A percentile compares a stretch with the other conserved stretches of the same genome.
Evolutionary conservation across 1,140 invertebrate genomes (phyloP).

Genomic region (Danaus plexippus): DNA sequence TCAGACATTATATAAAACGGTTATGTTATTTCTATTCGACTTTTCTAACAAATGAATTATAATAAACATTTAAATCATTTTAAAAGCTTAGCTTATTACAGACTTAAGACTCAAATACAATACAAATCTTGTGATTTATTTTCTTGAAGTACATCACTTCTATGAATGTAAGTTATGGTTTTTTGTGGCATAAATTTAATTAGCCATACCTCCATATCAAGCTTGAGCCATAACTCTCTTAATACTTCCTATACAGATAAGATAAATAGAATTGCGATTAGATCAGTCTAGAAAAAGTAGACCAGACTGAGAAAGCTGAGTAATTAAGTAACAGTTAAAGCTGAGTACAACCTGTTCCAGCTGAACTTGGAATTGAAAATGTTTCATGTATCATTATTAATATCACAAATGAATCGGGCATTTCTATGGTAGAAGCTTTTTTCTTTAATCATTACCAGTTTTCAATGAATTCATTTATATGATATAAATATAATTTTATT

Average conservation of each 20-base stretch:
- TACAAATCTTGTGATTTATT: no score
- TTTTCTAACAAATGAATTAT: no score
- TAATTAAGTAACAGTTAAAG: slow-evolving; percentile 28
- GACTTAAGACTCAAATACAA: no score
- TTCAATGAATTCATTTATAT: neutral
- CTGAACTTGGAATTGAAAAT: neutral
- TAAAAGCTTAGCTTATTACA: no score
- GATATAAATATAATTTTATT: no score
- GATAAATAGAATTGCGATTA: slow-evolving; percentile 7
- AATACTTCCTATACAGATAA: slow-evolving; percentile 8
- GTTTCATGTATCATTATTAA: neutral
- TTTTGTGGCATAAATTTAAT: no score
- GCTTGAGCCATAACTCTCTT: neutral
- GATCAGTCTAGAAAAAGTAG: slow-evolving; percentile 22
- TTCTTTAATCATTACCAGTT: neutral
- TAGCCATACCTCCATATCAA: no score
- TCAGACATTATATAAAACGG: no score
- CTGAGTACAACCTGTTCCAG: neutral
- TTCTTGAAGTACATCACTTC: no score
- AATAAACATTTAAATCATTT: no score
- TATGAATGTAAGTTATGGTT: no score
- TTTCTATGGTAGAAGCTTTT: neutral
- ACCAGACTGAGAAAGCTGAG: slow-evolving; percentile 15
- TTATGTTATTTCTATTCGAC: no score
- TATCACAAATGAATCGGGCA: neutral